Conservation (phyloP, 2,888 invertebrate genomes). For the Orthosia cruda region DNA sequence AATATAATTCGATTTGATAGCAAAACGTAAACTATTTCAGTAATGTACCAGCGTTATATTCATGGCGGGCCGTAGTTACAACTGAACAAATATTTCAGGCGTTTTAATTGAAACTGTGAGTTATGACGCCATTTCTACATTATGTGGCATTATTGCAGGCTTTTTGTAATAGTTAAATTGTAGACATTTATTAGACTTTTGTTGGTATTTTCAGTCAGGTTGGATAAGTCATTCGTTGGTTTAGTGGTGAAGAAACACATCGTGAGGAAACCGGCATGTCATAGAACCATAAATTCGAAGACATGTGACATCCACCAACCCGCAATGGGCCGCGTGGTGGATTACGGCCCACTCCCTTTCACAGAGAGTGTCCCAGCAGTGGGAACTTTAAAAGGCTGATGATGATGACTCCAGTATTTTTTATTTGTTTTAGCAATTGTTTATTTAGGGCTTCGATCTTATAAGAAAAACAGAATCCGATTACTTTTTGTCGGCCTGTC, state of each 20-base stretch:
- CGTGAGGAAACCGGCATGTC: too few species aligned
- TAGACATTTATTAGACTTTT: background rate
- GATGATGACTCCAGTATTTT: too few species aligned
- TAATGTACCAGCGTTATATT: slow-evolving; percentile 9
- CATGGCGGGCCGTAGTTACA: slow-evolving; percentile 6
- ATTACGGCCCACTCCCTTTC: too few species aligned
- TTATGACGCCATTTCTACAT: slow-evolving; percentile 17
- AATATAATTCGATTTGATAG: slow-evolving; percentile 10
- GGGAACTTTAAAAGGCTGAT: too few species aligned
- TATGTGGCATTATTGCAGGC: background rate
- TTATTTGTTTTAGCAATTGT: too few species aligned
- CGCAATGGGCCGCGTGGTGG: too few species aligned
- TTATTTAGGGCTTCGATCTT: too few species aligned
- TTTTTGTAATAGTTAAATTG: slow-evolving; percentile 6
- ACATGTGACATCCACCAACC: too few species aligned
- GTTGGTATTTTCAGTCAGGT: background rate
- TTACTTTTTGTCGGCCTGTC: too few species aligned
- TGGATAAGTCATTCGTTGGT: background rate
- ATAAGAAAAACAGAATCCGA: too few species aligned
- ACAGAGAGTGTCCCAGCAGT: too few species aligned
- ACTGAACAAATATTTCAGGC: slow-evolving; percentile 51
- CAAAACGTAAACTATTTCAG: slow-evolving; percentile 36
- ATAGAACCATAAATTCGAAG: too few species aligned
- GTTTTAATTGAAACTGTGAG: slow-evolving; percentile 43
- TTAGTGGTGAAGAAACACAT: background rate